Conservation (phyloP, 1,140 invertebrate species). For the Dreissena rostriformis region DNA sequence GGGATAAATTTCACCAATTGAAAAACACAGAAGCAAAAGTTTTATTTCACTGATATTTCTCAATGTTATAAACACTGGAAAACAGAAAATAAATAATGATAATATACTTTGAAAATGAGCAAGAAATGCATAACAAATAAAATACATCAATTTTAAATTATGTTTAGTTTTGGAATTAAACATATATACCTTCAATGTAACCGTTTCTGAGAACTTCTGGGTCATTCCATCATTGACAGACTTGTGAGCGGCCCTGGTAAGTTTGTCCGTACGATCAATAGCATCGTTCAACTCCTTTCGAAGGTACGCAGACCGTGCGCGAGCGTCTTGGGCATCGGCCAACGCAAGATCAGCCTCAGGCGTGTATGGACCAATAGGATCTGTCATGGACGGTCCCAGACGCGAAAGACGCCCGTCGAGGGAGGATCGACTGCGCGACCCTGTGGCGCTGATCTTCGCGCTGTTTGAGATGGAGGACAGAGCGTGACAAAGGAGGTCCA, state of each 20-base stretch:
- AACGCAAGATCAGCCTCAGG: constrained; percentile 77
- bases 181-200: constrained; percentile 75
- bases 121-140: background rate
- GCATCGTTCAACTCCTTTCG: constrained; percentile 71
- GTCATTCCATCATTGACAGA: constrained; percentile 80
- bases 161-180: background rate
- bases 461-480: constrained; percentile 67
- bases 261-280: constrained; percentile 74
- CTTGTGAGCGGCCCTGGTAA: constrained; percentile 77
- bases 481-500: constrained; percentile 78
- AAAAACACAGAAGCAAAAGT: no score
- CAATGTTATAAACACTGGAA: background rate
- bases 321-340: constrained; percentile 73
- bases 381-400: constrained; percentile 61
- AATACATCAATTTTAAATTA: background rate
- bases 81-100: constrained; percentile 5
- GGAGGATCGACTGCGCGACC: constrained; percentile 56
- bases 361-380: constrained; percentile 79
- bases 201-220: constrained; percentile 79
- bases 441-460: constrained; percentile 34
- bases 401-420: constrained; percentile 65
- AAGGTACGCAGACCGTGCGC: constrained; percentile 71
- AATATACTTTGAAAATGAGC: constrained; percentile 2
- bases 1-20: no score
- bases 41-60: no score